Evolutionary conservation across 2,113 vertebrate species (phyloP), one percentile per base, ranked within the genome.

Genomic region (Ailuropoda melanoleuca): DNA sequence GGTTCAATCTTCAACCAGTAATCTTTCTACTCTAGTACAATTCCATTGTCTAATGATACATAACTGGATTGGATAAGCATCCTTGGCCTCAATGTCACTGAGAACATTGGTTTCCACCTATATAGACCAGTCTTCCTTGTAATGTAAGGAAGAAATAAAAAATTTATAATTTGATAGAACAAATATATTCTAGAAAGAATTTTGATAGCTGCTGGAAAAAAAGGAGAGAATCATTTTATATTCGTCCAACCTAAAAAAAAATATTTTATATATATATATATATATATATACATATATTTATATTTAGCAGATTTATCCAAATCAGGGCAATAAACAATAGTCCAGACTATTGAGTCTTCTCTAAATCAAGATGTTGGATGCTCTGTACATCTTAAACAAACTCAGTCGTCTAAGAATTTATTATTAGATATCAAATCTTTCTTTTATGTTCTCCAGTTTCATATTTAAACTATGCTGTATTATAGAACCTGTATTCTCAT

Each of bases 381-480:
- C 37, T 89, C 31, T 81, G 4, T 2, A 39, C 13, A 66, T n/a
- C 34, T 72, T 75, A 93, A 95, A 48, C 78, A 72, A 86, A 29
- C 68, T 74, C 56, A 90, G 29, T 62, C 43, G 93, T 64, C 53
- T 90, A 84, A 2, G 24, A 89, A 90, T 82, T 23, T 78, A 70
- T 93, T 95, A 48, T 85, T 23, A 92, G 43, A 53, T 86, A 78
- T 78, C 46, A 90, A 95, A 66, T 23, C 10, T 95, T n/a, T 64
- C 1, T 90, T 88, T 96, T 84, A 58, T 77, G 39, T 21, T 87
- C 14, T 88, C 8, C 26, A 58, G 12, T 95, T 90, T 92, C 17
- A 82, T 19, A 91, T 64, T 90, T 90, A 98, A 88, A 92, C 50
- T 94, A 31, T 90, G 58, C 48, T 97, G 4, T 62, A 37, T 92